phyloP scores from a whole-genome alignment of 2,888 invertebrate species.

The Elegia similella region DNA sequence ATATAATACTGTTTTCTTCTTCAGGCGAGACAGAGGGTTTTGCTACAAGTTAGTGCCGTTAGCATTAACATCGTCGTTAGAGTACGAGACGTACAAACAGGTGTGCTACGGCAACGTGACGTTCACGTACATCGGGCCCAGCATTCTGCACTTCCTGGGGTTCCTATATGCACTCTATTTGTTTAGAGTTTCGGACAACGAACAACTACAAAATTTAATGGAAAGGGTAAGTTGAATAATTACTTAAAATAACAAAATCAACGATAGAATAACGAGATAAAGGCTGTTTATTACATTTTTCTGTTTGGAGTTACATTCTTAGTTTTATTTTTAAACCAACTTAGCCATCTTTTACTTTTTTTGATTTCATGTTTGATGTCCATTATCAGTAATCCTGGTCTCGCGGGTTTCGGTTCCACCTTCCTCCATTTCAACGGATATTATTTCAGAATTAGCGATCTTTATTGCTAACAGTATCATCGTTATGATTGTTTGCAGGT shows the following conservation, averaged over 20 bases:
- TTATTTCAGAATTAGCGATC: no score
- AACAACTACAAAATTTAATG: slow-evolving; percentile 91
- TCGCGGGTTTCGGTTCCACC: no score
- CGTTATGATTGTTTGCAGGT: slow-evolving; percentile 65
- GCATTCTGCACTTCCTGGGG: slow-evolving; percentile 86
- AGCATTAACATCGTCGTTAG: slow-evolving; percentile 62
- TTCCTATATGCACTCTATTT: slow-evolving; percentile 88
- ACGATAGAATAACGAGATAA: no score
- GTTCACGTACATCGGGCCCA: slow-evolving; percentile 88
- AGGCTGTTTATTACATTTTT: no score
- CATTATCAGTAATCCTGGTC: no score
- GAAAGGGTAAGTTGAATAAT: slow-evolving; percentile 83
- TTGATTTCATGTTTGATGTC: no score
- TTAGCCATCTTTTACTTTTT: no score
- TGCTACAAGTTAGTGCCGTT: slow-evolving; percentile 81
- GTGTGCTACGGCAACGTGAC: slow-evolving; percentile 86
- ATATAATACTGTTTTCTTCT: slow-evolving; percentile 34
- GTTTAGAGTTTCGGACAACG: slow-evolving; percentile 89
- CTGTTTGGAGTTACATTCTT: no score
- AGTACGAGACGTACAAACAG: slow-evolving; percentile 78
- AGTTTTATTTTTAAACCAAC: no score
- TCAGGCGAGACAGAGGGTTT: slow-evolving; percentile 87
- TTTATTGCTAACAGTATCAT: no score
- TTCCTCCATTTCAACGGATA: no score
- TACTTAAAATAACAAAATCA: background rate